Conservation (phyloP, 2,797 vertebrate species). For the Micrastur ruficollis region DNA sequence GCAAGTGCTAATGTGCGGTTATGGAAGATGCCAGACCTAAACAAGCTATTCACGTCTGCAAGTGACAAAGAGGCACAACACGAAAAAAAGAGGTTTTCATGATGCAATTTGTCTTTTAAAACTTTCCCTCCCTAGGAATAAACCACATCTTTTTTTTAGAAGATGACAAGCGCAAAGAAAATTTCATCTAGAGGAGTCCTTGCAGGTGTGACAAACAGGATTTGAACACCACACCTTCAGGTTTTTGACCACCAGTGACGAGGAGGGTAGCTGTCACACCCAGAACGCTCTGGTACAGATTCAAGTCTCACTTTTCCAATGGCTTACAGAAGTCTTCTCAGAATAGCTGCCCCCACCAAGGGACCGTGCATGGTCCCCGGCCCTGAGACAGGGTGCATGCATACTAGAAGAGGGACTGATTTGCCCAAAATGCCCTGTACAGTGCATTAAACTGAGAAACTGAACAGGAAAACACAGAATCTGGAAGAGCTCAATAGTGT, state of each 20-base stretch:
- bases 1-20: not conserved
- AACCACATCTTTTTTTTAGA: not conserved
- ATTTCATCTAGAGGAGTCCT: not conserved
- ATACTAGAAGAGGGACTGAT: not conserved
- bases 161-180: not conserved
- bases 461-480: not conserved
- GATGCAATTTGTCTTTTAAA: not conserved
- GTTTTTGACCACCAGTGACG: not conserved
- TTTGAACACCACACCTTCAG: not conserved
- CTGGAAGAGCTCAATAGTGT: not conserved
- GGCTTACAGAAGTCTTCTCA: not conserved
- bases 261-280: not conserved
- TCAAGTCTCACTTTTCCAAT: not conserved
- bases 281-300: not conserved
- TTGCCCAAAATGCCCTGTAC: not conserved
- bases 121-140: not conserved
- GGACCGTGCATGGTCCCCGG: not conserved
- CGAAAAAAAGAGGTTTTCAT: not conserved
- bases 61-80: not conserved
- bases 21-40: not conserved
- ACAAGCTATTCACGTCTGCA: not conserved
- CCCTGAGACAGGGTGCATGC: rapidly evolving
- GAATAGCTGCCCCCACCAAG: not conserved
- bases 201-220: not conserved
- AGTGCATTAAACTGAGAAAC: not conserved